Evolutionary conservation across 2,888 invertebrate genomes (phyloP).

Genomic region (Petrolisthes manimaculis): DNA sequence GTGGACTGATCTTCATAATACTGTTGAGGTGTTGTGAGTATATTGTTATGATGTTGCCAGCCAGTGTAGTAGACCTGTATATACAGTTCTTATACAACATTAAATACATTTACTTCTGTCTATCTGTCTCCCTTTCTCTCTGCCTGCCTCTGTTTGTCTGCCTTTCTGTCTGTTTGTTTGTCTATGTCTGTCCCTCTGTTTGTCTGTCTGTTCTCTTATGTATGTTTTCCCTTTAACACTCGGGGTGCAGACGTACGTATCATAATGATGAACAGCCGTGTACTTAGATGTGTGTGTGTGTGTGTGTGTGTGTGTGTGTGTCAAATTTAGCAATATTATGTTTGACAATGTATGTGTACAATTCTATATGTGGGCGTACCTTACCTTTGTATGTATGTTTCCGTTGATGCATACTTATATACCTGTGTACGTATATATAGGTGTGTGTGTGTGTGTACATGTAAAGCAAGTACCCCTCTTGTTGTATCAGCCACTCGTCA

Average conservation of each 20-base stretch:
- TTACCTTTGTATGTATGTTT: not conserved
- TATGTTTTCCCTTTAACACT: not conserved
- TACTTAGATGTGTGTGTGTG: not conserved
- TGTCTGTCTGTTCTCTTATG: not conserved
- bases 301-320: constrained; percentile 12
- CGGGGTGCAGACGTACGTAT: not conserved
- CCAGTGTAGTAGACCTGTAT: too few relatives aligned
- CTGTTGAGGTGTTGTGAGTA: too few relatives aligned
- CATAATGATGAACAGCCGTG: not conserved
- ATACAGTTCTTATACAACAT: too few relatives aligned
- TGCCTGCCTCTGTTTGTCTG: not conserved
- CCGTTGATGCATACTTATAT: not conserved
- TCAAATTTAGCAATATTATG: not conserved
- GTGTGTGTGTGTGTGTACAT: constrained; percentile 25
- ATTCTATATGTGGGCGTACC: too few relatives aligned
- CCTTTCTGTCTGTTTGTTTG: constrained; percentile 15
- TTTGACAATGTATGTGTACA: too few relatives aligned
- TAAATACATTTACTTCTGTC: too few relatives aligned
- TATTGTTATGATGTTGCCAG: too few relatives aligned
- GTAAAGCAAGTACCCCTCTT: too few relatives aligned
- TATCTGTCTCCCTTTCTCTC: too few relatives aligned
- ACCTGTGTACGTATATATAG: not conserved
- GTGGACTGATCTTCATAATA: too few relatives aligned
- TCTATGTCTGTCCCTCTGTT: not conserved
- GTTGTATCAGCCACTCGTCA: not conserved